Percentiles rank a stretch among this genome's conserved stretches.
Evolutionary conservation across 2,888 invertebrate genomes (phyloP).

Genomic region (Tiliacea aurago): DNA sequence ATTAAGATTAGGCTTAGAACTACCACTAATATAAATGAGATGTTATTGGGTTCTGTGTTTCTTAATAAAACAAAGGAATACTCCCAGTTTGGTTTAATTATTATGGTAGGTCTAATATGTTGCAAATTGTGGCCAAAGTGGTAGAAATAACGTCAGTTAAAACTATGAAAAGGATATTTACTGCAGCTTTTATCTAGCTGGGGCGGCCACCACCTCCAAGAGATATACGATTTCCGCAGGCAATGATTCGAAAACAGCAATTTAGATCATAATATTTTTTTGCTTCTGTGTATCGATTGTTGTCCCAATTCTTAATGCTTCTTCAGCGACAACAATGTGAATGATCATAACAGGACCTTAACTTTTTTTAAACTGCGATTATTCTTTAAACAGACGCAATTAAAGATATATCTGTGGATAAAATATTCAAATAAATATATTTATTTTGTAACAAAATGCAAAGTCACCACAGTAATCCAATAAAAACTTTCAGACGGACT

Average conservation of each 20-base stretch:
- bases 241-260: constrained; percentile 71
- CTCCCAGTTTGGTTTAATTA: constrained; percentile 11
- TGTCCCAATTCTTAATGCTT: neutral
- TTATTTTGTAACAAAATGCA: constrained; percentile 12
- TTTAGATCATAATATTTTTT: constrained; percentile 59
- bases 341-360: neutral
- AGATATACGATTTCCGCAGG: constrained; percentile 73
- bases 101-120: constrained; percentile 47
- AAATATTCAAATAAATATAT: neutral
- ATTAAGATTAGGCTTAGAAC: constrained; percentile 31
- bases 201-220: constrained; percentile 68
- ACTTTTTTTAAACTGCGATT: neutral
- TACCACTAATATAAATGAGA: constrained; percentile 16
- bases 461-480: constrained; percentile 65
- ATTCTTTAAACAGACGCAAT: neutral
- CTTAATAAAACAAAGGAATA: neutral
- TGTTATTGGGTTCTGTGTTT: constrained; percentile 11
- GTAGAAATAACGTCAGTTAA: constrained; percentile 71
- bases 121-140: constrained; percentile 64
- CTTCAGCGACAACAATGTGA: neutral
- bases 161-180: constrained; percentile 74
- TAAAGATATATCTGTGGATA: neutral
- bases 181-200: constrained; percentile 73
- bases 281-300: constrained; percentile 20
- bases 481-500: constrained; percentile 64